Evolutionary conservation across 2,797 vertebrate genomes (phyloP), one percentile per base, ranked within the genome.

Genomic region (Pangasius krempfi): DNA sequence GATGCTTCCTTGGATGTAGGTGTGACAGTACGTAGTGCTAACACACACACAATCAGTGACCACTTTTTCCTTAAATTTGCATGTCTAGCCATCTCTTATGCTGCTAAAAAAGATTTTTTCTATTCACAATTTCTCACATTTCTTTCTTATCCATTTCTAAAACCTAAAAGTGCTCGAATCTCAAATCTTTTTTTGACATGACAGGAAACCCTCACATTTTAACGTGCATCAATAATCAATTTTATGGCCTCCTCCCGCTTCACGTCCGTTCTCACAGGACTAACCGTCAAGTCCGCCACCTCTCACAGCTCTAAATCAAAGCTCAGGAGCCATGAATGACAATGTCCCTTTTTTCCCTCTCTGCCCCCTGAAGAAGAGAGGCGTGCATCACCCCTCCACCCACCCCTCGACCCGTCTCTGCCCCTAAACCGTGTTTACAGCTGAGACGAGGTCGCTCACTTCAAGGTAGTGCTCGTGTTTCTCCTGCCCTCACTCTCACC

Each of bases 361-460:
- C 66, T 84, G 86, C 90, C 86, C 87, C 83, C 88, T 88, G 70
- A 92, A 87, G 89, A 89, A 91, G 88, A 93, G 92, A 91, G 89
- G 58, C 76, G 78, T 78, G 86, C 20, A 79, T 66, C 88, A 86
- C 88, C 89, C 92, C 64, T n/a, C 58, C 68, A 40, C 87, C 79
- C 84, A 76, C 87, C 76, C 88, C 86, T 47, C 40, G 90, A 93
- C 95, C 96, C 92, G 92, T 92, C 90, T 73, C 85, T 87, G 72
- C 62, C 85, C 94, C 93, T 93, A 88, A 94, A 95, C 94, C 18
- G 52, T 89, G 90, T 93, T 93, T 93, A 92, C 89, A 92, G 93
- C 94, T 90, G 92, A 94, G 83, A 91, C 83, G 90, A 95, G 96
- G 94, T 92, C 54, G 93, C 87, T 91, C 89, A 88, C 92, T 93